Evolutionary conservation across 2,113 vertebrate genomes (phyloP), one percentile per base, ranked within the genome.

Genomic region (Ammospiza nelsoni): DNA sequence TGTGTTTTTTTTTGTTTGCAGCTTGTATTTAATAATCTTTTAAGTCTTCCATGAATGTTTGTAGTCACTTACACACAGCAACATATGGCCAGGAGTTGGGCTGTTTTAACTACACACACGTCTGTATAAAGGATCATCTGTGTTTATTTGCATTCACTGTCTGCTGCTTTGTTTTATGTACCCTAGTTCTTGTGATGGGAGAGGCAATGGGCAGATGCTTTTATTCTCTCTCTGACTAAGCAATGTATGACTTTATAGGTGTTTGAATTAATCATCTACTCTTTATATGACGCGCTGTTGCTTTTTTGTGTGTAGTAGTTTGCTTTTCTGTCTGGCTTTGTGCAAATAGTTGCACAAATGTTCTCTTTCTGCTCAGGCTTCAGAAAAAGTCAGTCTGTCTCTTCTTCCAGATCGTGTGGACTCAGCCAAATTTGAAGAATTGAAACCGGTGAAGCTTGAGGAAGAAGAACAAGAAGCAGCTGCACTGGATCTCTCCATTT

Each of bases 401-500:
- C 93, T 91, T 96, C 25, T 97, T 98, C 65, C 94, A 98, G 98
- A 97, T 97, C 74, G 12, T 65, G 72, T 92, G 49, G 97, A 97
- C 83, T 95, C 96, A 0, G 93, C 97, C 51, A 98, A 87, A 87
- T 98, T 97, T 91, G 98, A 98, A 98, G 98, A 98, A 86, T 89
- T 98, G 72, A 98, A 98, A 94, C 97, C 96, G 0, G 97, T 98
- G 72, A 98, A 98, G 61, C 94, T 97, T 22, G 97, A 96, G 35
- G 95, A 92, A 12, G 84, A 96, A 51, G 98, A 98, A 6, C 96
- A 98, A 48, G 98, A 98, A 82, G 84, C 94, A 57, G 97, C 97
- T 69, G 98, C 68, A 11, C 63, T 98, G 94, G 98, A 98, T 95
- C 98, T 98, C 59, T 98, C 97, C 9, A 52, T 97, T 92, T 95